phyloP scores from a whole-genome alignment of 2,113 vertebrate species.

The Hemibagrus wyckioides region DNA sequence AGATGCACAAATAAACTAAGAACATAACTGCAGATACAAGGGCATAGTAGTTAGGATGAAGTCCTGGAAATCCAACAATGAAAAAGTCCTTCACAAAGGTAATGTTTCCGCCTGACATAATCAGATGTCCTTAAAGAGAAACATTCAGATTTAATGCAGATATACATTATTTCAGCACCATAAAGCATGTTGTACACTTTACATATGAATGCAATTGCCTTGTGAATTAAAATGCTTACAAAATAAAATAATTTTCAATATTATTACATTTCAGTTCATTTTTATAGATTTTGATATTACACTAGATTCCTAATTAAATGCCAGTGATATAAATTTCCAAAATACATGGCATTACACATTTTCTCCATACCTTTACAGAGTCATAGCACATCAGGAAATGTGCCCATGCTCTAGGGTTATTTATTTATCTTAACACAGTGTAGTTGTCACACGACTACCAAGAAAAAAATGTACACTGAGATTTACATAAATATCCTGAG shows the following conservation, averaged over 20 bases:
- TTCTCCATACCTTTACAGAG: neutral
- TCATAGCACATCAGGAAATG: neutral
- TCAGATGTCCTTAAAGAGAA: neutral
- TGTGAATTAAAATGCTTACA: no score
- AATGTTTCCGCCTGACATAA: slow-evolving; percentile 56
- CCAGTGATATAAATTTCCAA: neutral
- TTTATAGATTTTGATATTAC: neutral
- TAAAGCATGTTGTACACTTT: neutral
- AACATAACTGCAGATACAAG: slow-evolving; percentile 51
- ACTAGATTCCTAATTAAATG: neutral
- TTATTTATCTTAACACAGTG: neutral
- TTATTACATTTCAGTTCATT: neutral
- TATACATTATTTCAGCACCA: neutral
- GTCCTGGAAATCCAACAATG: slow-evolving; percentile 57
- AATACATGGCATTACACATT: neutral
- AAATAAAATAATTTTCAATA: no score
- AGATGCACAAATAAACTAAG: slow-evolving; percentile 49
- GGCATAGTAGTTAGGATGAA: slow-evolving; percentile 46
- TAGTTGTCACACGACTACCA: slow-evolving; percentile 8
- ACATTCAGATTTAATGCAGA: neutral
- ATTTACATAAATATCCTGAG: neutral
- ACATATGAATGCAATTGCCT: neutral
- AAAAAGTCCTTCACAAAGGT: slow-evolving; percentile 57
- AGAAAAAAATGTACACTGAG: neutral
- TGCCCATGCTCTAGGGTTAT: no score